Base-by-base conservation (phyloP, 2,888 invertebrate species). In the Alentia gelatinosa region DNA sequence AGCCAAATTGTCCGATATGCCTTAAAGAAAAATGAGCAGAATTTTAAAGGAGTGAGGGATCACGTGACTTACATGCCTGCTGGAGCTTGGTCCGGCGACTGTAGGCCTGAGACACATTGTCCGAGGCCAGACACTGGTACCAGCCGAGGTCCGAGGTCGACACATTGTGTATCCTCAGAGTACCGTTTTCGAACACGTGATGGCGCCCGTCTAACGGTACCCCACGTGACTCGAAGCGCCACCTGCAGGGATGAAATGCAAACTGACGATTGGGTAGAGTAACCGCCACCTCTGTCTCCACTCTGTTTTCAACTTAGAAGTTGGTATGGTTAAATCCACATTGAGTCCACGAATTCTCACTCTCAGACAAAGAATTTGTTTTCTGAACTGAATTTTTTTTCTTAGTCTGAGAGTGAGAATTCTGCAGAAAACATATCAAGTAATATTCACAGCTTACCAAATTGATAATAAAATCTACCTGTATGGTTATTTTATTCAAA, bases 41-140 rank as follows among this genome's bases (percentile, higher is more conserved):
- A n/a, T n/a, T n/a, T n/a, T n/a, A n/a, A n/a, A n/a, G n/a, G n/a
- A n/a, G 9, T 47, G 47, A 47, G 47, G 9, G 47, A 19, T 12
- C 9, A 33, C 12, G 4, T 15, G 35, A 86, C 86, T 86, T 30
- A 86, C 86, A 47, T 1, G 86, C 86, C 23, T 35, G 86, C 12
- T 23, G 30, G 9, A 86, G 86, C 15, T 23, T 42, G 30, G 86
- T 47, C 15, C 47, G 4, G 26, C 47, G 26, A 47, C 86, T 86
- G 86, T 26, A 86, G 5, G 42, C 30, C 47, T 33, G 26, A 5
- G 86, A 47, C 47, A 47, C 86, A 30, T 47, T 47, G 30, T 86
- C 86, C 4, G 42, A 26, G 26, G 86, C 86, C 47, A 86, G 30
- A 30, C 86, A 86, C 86, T 86, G 86, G 86, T 86, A 86, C 15